Conservation (phyloP, 2,888 invertebrate genomes). For the Antheraea yamamai region DNA sequence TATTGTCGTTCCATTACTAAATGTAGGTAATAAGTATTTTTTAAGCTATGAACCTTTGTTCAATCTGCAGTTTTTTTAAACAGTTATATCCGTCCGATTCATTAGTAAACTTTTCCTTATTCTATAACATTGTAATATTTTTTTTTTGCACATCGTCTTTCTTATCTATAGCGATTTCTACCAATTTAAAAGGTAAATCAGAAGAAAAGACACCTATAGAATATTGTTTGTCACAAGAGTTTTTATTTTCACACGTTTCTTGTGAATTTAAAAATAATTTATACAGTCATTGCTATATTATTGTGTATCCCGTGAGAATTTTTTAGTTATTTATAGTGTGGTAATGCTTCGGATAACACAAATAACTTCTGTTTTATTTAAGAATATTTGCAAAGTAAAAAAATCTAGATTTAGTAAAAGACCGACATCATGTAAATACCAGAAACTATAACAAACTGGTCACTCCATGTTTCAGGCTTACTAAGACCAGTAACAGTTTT, state of each 20-base stretch:
- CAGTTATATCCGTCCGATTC: neutral
- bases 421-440: no score
- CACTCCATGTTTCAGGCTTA: no score
- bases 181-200: neutral
- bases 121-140: neutral
- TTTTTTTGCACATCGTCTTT: neutral
- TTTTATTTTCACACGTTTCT: conserved; percentile 6
- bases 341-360: neutral
- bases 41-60: neutral
- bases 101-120: neutral
- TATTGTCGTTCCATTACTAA: neutral
- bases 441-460: no score
- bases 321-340: neutral
- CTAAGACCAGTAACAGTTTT: no score
- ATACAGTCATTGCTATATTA: neutral
- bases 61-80: neutral
- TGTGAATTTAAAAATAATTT: neutral
- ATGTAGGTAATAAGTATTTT: neutral
- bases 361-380: neutral
- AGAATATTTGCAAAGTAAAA: neutral
- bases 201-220: neutral
- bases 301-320: neutral
- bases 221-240: neutral
- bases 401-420: no score
- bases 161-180: neutral